Evolutionary conservation across 2,888 invertebrate genomes (phyloP).

Genomic region (Sepioteuthis lessoniana): DNA sequence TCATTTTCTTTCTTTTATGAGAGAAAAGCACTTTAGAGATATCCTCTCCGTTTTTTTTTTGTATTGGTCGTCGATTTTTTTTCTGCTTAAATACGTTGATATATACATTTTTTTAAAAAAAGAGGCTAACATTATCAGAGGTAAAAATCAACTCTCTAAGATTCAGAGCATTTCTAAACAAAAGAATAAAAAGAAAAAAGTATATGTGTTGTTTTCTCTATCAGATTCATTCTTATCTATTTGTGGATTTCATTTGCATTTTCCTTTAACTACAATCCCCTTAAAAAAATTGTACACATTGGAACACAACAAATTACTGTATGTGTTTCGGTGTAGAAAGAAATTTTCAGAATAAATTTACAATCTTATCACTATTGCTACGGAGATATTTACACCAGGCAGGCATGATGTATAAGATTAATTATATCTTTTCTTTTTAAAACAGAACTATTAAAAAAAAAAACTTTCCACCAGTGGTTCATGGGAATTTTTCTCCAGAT

Average conservation of each 20-base stretch:
- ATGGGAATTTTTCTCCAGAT: too few species aligned
- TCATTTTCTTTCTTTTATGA: not conserved
- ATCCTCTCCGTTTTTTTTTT: not conserved
- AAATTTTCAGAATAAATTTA: too few species aligned
- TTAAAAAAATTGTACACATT: too few species aligned
- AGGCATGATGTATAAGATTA: too few species aligned
- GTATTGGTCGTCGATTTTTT: not conserved
- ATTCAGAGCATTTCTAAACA: not conserved
- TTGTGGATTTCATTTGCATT: not conserved
- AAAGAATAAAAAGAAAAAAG: not conserved
- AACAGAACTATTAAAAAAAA: too few species aligned
- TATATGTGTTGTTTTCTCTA: not conserved
- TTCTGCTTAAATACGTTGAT: not conserved
- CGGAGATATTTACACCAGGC: too few species aligned
- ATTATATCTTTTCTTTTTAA: too few species aligned
- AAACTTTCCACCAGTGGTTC: too few species aligned
- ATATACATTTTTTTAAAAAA: not conserved
- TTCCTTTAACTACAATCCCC: not conserved
- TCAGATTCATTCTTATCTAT: not conserved
- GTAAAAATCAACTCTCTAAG: not conserved
- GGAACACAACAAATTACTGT: not conserved
- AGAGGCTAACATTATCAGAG: not conserved
- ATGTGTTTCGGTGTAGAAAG: too few species aligned
- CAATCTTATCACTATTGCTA: too few species aligned
- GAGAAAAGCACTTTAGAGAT: not conserved